phyloP scores from a whole-genome alignment of 2,888 invertebrate genomes.

The Rhingia campestris region DNA sequence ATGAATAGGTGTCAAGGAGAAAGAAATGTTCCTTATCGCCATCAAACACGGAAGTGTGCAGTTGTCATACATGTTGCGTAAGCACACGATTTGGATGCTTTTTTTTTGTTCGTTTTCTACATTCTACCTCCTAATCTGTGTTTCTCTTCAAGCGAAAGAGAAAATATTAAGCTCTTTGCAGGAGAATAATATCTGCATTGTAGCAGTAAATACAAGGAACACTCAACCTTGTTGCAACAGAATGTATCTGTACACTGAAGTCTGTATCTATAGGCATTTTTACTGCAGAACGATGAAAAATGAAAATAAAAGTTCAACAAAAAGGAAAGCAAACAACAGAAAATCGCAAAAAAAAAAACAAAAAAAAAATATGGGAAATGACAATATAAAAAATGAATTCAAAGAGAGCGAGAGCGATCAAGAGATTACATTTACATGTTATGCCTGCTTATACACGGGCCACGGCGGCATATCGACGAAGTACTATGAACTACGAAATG shows the following conservation, averaged over 20 bases:
- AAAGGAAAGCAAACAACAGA: constrained; percentile 68
- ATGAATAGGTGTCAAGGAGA: constrained; percentile 74
- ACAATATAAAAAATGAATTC: constrained; percentile 15
- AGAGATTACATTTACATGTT: constrained; percentile 11
- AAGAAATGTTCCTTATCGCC: constrained; percentile 71
- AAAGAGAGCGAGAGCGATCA: constrained; percentile 56
- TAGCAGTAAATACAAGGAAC: background rate
- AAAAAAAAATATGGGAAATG: constrained; percentile 24
- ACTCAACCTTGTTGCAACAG: constrained; percentile 15
- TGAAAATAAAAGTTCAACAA: constrained; percentile 72
- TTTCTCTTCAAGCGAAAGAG: constrained; percentile 5
- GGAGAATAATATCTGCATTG: background rate
- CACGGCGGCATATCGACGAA: background rate
- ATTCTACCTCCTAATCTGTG: background rate
- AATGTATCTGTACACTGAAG: constrained; percentile 16
- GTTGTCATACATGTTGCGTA: constrained; percentile 60
- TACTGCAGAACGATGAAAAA: constrained; percentile 40
- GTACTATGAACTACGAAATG: too few species aligned
- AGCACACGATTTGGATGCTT: constrained; percentile 11
- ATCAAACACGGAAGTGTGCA: constrained; percentile 73
- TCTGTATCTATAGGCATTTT: constrained; percentile 13
- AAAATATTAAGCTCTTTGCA: background rate
- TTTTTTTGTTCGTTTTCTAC: background rate
- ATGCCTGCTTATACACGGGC: constrained; percentile 28
- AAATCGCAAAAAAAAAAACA: background rate